These are phyloP conservation scores for Drosophila elegans DNA, from an alignment of 1,140 invertebrate genomes.

Conservation along the genomic window DNA sequence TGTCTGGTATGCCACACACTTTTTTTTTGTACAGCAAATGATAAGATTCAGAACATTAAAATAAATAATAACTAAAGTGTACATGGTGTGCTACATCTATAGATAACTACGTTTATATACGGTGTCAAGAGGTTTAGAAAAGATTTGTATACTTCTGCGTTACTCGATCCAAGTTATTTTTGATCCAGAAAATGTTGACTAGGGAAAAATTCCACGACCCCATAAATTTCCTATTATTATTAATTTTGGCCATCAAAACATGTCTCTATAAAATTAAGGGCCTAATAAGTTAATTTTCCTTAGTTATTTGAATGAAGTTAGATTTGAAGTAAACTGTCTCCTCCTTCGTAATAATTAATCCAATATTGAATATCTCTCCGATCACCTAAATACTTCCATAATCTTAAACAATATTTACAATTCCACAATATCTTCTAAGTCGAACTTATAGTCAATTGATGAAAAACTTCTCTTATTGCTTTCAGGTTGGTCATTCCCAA, in stretches of 20 bases:
- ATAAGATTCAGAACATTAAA: conserved; percentile 7
- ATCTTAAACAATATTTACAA: conserved; percentile 8
- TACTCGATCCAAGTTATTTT: conserved; percentile 21
- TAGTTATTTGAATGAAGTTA: too few species aligned
- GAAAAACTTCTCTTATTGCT: not conserved
- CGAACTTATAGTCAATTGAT: not conserved
- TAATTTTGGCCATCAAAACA: too few species aligned
- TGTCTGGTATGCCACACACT: conserved; percentile 2
- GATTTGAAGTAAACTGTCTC: not conserved
- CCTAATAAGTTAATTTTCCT: too few species aligned
- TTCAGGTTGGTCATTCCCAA: conserved; percentile 13
- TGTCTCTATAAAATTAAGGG: too few species aligned
- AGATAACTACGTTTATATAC: not conserved
- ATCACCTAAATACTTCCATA: not conserved
- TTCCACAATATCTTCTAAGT: not conserved
- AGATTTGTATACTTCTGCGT: conserved; percentile 30
- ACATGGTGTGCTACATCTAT: conserved; percentile 13
- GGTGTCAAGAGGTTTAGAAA: conserved; percentile 22
- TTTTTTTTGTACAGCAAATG: conserved; percentile 7
- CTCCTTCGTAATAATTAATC: not conserved
- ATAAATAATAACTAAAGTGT: conserved; percentile 13
- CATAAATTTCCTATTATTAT: not conserved
- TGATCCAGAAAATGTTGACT: conserved; percentile 10
- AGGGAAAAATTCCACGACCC: not conserved
- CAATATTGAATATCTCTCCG: not conserved